Conservation (phyloP, 1,140 invertebrate species). For the Manduca sexta region DNA sequence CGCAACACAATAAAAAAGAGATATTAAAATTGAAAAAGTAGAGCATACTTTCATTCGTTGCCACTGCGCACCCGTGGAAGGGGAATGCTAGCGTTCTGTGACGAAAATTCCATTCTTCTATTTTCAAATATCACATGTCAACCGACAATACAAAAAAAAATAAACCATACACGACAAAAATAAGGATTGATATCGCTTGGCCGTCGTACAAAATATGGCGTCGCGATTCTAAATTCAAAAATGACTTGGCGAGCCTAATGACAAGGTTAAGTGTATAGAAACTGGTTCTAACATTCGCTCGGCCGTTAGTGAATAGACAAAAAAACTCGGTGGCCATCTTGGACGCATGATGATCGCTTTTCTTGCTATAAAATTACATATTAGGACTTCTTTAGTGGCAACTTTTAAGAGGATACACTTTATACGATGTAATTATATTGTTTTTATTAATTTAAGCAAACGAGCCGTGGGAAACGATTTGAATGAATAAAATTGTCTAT, state of each 20-base stretch:
- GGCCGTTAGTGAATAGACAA: constrained; percentile 51
- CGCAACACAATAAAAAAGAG: no score
- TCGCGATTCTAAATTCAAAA: constrained; percentile 36
- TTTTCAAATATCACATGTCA: constrained; percentile 22
- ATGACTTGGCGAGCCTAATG: constrained; percentile 54
- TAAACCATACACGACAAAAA: background rate
- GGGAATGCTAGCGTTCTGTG: constrained; percentile 32
- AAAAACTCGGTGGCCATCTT: constrained; percentile 47
- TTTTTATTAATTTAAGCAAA: no score
- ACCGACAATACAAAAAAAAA: background rate
- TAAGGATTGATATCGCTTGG: background rate
- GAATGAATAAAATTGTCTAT: no score
- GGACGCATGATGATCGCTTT: constrained; percentile 6
- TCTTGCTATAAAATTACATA: constrained; percentile 2
- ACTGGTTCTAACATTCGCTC: constrained; percentile 50
- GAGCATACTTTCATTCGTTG: constrained; percentile 29
- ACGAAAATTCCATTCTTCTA: constrained; percentile 39
- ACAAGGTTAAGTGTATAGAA: constrained; percentile 61
- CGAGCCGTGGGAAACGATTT: no score
- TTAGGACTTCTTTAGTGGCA: background rate
- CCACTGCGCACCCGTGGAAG: constrained; percentile 33
- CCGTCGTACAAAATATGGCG: constrained; percentile 1
- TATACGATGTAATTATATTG: background rate
- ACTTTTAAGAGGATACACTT: no score
- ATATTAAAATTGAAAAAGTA: constrained; percentile 3